Evolutionary conservation across 2,113 vertebrate species (phyloP).

Genomic region (Mionectes macconnelli): DNA sequence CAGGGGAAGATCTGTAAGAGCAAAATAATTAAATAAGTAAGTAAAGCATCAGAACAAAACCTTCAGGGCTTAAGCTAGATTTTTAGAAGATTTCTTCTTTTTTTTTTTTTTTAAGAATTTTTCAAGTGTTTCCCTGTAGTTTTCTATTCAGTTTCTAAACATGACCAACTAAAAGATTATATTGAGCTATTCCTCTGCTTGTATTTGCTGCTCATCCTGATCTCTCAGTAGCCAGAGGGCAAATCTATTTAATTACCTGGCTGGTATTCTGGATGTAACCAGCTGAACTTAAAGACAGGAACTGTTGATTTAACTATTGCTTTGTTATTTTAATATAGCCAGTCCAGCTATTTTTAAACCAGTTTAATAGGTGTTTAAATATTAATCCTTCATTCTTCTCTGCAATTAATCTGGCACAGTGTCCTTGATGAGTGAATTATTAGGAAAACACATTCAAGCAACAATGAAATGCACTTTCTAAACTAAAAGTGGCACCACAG

Average conservation of each 20-base stretch:
- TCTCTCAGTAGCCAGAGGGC: neutral
- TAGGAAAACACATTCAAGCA: neutral
- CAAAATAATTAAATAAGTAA: neutral
- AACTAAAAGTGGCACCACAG: neutral
- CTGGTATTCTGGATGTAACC: neutral
- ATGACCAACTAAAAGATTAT: neutral
- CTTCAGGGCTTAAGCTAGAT: neutral
- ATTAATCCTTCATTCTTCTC: neutral
- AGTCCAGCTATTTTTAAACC: neutral
- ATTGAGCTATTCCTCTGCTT: neutral
- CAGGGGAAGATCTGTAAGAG: neutral
- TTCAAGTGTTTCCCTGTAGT: neutral
- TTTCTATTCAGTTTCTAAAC: neutral
- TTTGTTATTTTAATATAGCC: neutral
- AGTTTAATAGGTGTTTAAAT: neutral
- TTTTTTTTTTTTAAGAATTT: rapidly evolving
- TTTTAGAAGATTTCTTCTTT: neutral
- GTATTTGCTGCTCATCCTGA: neutral
- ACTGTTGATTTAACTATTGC: neutral
- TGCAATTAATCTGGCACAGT: neutral
- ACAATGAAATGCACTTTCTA: neutral
- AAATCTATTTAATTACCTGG: neutral
- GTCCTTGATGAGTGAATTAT: neutral
- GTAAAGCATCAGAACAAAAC: neutral
- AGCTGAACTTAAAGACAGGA: neutral